A percentile compares a stretch with the other conserved stretches of the same genome.
These are phyloP conservation scores for Epinephelus fuscoguttatus DNA, from an alignment of 2,113 vertebrate genomes.

Conservation along the genomic window DNA sequence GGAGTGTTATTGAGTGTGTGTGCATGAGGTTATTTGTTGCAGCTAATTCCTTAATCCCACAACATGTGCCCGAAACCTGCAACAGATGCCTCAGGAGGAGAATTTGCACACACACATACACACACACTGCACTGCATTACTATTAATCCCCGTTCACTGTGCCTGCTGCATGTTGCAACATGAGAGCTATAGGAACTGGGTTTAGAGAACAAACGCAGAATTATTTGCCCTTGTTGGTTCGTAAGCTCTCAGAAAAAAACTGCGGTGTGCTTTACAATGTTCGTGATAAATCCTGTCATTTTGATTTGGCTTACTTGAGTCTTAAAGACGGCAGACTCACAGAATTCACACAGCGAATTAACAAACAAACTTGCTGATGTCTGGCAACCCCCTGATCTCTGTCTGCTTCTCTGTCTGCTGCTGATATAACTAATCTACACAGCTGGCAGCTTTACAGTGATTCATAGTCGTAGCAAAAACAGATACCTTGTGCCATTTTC, in stretches of 20 bases:
- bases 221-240: not conserved
- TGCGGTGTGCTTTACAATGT: not conserved
- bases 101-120: constrained; percentile 29
- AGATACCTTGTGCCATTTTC: constrained; percentile 1
- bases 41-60: constrained; percentile 61
- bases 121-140: constrained; percentile 23
- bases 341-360: constrained; percentile 2
- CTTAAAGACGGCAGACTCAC: not conserved
- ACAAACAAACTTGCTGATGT: constrained; percentile 15
- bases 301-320: constrained; percentile 18
- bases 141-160: constrained; percentile 35
- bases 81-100: constrained; percentile 47
- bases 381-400: constrained; percentile 17
- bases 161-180: constrained; percentile 25
- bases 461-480: constrained; percentile 2
- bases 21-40: constrained; percentile 60
- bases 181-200: constrained; percentile 3
- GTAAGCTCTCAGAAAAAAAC: constrained; percentile 1
- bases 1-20: constrained; percentile 16
- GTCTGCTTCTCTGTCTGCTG: constrained; percentile 30
- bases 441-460: constrained; percentile 19
- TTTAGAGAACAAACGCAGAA: constrained; percentile 32
- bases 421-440: constrained; percentile 16
- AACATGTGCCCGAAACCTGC: constrained; percentile 60
- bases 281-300: constrained; percentile 3